These are phyloP conservation scores for Cotesia glomerata DNA, from an alignment of 1,140 invertebrate genomes.

Conservation along the genomic window DNA sequence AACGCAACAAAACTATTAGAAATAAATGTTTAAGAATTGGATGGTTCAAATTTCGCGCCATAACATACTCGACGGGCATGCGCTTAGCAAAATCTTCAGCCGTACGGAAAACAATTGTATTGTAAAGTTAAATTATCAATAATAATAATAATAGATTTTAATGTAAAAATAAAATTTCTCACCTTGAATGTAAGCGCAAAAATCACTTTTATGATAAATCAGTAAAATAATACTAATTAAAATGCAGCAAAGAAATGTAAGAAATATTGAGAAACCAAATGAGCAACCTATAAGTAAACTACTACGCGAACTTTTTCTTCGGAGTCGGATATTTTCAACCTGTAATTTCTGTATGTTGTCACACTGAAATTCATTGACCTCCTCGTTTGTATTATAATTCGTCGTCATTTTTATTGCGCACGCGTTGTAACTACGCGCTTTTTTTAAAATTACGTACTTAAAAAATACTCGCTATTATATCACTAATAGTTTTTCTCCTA, in stretches of 20 bases:
- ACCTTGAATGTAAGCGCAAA: slow-evolving; percentile 38
- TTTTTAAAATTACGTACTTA: no score
- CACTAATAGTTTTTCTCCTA: no score
- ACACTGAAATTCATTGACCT: background rate
- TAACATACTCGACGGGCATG: background rate
- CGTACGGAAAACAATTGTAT: background rate
- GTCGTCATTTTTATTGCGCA: no score
- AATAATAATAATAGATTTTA: no score
- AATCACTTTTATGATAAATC: slow-evolving; percentile 42
- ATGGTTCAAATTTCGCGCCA: background rate
- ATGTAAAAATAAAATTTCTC: slow-evolving; percentile 12
- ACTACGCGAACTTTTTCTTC: slow-evolving; percentile 30
- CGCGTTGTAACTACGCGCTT: no score
- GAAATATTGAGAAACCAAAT: slow-evolving; percentile 45
- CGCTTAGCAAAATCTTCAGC: background rate
- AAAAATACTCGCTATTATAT: no score
- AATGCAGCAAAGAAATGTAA: slow-evolving; percentile 47
- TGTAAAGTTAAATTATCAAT: background rate
- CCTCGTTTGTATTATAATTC: no score
- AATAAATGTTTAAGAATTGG: background rate
- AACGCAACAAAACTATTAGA: background rate
- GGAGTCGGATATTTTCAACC: background rate
- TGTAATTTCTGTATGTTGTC: background rate
- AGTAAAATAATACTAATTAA: slow-evolving; percentile 47
- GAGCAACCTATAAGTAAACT: slow-evolving; percentile 41